Evolutionary conservation across 2,797 vertebrate genomes (phyloP).

Genomic region (Bovichtus variegatus): DNA sequence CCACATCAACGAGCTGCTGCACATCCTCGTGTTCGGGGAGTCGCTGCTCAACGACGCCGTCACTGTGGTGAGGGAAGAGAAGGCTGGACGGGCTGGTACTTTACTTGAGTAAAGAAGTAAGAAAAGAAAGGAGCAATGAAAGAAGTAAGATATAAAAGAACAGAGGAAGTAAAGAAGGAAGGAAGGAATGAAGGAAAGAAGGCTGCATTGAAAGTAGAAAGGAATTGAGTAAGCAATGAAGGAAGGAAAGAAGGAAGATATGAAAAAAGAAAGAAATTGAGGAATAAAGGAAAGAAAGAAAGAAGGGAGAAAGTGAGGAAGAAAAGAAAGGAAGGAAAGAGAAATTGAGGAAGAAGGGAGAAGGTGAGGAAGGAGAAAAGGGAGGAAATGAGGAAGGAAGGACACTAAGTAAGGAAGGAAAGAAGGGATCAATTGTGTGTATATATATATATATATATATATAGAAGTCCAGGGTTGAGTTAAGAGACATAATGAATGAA

Average conservation of each 20-base stretch:
- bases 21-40: slow-evolving; percentile 97
- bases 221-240: too few species aligned
- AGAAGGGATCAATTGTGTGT: too few species aligned
- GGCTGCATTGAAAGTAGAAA: too few species aligned
- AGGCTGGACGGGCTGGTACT: not conserved
- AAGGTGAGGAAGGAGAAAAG: not conserved
- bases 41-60: slow-evolving; percentile 97
- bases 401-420: not conserved
- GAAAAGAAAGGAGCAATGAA: too few species aligned
- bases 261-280: not conserved
- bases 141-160: not conserved
- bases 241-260: not conserved
- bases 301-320: not conserved
- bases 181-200: too few species aligned
- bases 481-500: too few species aligned
- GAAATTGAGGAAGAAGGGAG: not conserved
- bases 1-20: slow-evolving; percentile 96
- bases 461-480: not conserved
- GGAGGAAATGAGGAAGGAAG: too few species aligned
- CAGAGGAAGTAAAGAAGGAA: not conserved
- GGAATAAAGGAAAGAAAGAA: not conserved
- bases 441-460: too few species aligned
- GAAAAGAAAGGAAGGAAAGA: not conserved
- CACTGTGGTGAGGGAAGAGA: slow-evolving; percentile 89
- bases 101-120: not conserved